Conservation (phyloP, 2,888 invertebrate genomes). For the Iphiclides podalirius region DNA sequence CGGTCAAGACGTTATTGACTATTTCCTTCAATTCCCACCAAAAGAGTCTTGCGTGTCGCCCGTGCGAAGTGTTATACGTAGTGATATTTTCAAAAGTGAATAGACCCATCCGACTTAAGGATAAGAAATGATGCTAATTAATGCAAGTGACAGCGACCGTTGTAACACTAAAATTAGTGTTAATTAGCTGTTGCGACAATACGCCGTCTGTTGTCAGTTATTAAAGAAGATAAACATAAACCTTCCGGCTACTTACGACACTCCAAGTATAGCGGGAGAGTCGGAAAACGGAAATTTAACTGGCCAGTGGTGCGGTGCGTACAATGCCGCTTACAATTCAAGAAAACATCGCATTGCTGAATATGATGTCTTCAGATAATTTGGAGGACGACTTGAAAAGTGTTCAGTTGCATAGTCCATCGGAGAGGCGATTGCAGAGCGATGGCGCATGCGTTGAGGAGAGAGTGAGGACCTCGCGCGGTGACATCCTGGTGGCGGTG, state of each 20-base stretch:
- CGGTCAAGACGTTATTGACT: constrained; percentile 65
- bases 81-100: constrained; percentile 38
- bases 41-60: constrained; percentile 45
- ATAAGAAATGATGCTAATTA: constrained; percentile 27
- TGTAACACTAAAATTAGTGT: constrained; percentile 49
- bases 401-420: constrained; percentile 93
- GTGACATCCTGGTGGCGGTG: constrained; percentile 94
- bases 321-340: constrained; percentile 67
- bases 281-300: no score
- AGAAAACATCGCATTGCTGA: constrained; percentile 81
- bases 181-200: constrained; percentile 31
- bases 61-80: constrained; percentile 42
- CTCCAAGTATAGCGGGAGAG: no score
- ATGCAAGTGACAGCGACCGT: constrained; percentile 35
- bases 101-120: constrained; percentile 7
- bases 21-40: constrained; percentile 58
- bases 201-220: constrained; percentile 24
- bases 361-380: constrained; percentile 85
- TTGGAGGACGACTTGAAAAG: constrained; percentile 96
- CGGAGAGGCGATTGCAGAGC: constrained; percentile 81
- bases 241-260: no score
- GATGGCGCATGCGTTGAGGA: constrained; percentile 81
- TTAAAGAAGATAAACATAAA: constrained; percentile 12
- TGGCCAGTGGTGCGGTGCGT: no score
- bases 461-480: constrained; percentile 94